phyloP scores from a whole-genome alignment of 2,797 vertebrate species.

The Onychomys leucogaster region DNA sequence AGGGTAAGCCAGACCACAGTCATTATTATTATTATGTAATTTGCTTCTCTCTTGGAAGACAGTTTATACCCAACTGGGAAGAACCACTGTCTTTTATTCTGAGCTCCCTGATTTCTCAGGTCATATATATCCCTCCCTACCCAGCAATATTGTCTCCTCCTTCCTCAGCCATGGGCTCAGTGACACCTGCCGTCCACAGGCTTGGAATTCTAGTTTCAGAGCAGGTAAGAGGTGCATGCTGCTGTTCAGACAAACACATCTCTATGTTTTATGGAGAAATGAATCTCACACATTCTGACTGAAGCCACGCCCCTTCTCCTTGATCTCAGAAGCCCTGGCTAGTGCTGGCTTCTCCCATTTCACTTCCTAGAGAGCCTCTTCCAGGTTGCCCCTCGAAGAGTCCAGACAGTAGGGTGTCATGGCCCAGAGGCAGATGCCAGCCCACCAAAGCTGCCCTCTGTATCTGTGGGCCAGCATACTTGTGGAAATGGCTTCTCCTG shows the following conservation, averaged over 20 bases:
- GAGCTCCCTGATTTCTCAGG: not conserved
- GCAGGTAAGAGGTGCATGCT: not conserved
- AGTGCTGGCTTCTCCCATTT: rapidly evolving
- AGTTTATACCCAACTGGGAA: slow-evolving; percentile 2
- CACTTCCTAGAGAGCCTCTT: not conserved
- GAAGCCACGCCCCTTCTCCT: rapidly evolving
- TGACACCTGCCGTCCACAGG: rapidly evolving
- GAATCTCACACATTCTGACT: not conserved
- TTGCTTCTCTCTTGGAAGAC: slow-evolving; percentile 47
- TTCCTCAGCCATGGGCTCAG: rapidly evolving
- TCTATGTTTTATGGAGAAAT: not conserved
- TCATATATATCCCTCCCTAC: rapidly evolving
- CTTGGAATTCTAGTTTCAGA: rapidly evolving
- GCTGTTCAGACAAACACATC: rapidly evolving
- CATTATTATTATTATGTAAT: slow-evolving; percentile 35
- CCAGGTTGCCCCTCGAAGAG: not conserved
- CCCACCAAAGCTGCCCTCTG: too few species aligned
- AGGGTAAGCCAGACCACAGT: slow-evolving; percentile 62
- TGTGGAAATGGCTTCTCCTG: not conserved
- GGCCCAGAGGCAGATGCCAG: not conserved
- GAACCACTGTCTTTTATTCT: not conserved
- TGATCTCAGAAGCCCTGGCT: not conserved
- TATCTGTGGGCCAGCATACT: not conserved
- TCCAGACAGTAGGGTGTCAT: not conserved
- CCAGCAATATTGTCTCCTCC: not conserved